phyloP scores from a whole-genome alignment of 2,113 vertebrate genomes.

The Atherinomorus stipes region DNA sequence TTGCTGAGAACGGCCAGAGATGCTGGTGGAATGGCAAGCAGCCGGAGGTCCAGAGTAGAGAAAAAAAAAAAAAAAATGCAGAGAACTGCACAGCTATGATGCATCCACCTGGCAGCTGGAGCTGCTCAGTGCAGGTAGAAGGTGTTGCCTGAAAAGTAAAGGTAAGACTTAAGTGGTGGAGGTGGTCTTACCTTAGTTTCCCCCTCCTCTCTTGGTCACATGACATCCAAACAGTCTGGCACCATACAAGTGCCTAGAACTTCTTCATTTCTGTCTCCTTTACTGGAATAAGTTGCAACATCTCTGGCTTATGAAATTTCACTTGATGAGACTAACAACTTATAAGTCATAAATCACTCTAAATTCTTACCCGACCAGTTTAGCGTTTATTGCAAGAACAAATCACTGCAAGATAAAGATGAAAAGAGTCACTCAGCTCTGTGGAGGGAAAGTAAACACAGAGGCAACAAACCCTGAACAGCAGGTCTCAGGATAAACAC shows the following conservation, averaged over 20 bases:
- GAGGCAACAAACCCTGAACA: constrained; percentile 53
- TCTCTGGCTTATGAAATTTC: constrained; percentile 55
- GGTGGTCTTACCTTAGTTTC: constrained; percentile 71
- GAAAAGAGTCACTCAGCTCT: constrained; percentile 46
- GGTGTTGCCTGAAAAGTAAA: constrained; percentile 54
- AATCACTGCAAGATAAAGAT: constrained; percentile 36
- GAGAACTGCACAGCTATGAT: neutral
- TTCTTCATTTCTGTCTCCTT: constrained; percentile 12
- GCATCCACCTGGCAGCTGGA: constrained; percentile 17
- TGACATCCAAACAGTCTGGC: constrained; percentile 63
- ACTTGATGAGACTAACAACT: constrained; percentile 58
- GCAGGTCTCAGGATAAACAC: constrained; percentile 72
- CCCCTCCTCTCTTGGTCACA: constrained; percentile 69
- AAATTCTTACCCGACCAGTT: constrained; percentile 19
- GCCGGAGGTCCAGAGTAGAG: constrained; percentile 29
- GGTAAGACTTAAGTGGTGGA: constrained; percentile 51
- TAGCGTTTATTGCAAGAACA: constrained; percentile 30
- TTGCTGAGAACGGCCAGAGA: constrained; percentile 36
- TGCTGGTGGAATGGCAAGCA: constrained; percentile 25
- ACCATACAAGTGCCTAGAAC: neutral
- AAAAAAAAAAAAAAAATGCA: neutral
- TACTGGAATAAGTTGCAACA: constrained; percentile 73
- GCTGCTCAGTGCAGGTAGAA: constrained; percentile 44
- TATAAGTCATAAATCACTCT: neutral
- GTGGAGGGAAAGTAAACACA: constrained; percentile 22